Evolutionary conservation across 2,888 invertebrate genomes (phyloP).

Genomic region (Drosophila imparisetae): DNA sequence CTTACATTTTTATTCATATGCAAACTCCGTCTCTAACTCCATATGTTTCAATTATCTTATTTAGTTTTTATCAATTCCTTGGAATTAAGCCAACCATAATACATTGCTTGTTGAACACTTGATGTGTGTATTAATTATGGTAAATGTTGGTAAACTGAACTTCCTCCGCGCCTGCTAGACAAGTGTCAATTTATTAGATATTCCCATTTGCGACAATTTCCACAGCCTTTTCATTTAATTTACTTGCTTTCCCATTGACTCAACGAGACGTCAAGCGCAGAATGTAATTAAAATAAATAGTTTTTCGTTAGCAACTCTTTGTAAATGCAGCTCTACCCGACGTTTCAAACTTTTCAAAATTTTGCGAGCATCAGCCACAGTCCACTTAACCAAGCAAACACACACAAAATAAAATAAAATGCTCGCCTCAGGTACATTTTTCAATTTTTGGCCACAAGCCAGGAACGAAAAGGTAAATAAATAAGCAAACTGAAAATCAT

Average conservation of each 20-base stretch:
- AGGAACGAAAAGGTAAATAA: conserved; percentile 37
- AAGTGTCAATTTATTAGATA: conserved; percentile 16
- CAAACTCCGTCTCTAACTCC: neutral
- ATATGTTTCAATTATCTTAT: neutral
- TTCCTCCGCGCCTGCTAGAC: conserved; percentile 26
- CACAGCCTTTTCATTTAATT: conserved; percentile 7
- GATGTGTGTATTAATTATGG: conserved; percentile 41
- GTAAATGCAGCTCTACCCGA: neutral
- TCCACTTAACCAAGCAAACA: conserved; percentile 10
- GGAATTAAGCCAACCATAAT: conserved; percentile 18
- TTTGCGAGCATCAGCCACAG: conserved; percentile 47
- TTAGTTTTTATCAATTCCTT: neutral
- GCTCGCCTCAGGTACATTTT: conserved; percentile 18
- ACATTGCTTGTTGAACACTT: neutral
- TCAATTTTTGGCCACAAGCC: conserved; percentile 22
- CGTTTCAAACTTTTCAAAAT: conserved; percentile 35
- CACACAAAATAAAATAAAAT: conserved; percentile 1
- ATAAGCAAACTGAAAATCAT: conserved; percentile 35
- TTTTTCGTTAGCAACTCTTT: conserved; percentile 17
- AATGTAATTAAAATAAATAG: conserved; percentile 45
- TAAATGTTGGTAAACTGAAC: conserved; percentile 35
- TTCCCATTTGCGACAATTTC: conserved; percentile 3
- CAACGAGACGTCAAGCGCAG: conserved; percentile 19
- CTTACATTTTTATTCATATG: neutral
- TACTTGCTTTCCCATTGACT: conserved; percentile 21